Percentiles rank a stretch among this genome's conserved stretches.
Conservation (phyloP, 2,113 vertebrate species). For the Hyaena hyaena region DNA sequence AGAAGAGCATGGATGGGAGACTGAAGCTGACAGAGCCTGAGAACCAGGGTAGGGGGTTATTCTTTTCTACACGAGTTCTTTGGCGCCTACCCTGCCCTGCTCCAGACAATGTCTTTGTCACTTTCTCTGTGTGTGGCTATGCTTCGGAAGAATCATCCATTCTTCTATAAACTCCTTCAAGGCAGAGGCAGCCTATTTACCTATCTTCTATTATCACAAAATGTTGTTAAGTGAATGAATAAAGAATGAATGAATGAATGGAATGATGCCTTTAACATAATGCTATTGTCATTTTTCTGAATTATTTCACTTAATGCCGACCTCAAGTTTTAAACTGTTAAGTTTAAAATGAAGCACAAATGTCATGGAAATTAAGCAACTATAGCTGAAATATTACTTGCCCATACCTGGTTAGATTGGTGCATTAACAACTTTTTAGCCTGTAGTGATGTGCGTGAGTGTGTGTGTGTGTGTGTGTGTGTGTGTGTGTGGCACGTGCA, state of each 20-base stretch:
- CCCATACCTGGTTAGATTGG: neutral
- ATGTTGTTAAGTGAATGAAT: neutral
- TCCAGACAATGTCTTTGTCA: neutral
- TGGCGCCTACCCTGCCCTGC: neutral
- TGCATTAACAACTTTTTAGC: neutral
- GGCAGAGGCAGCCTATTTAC: neutral
- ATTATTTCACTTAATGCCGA: neutral
- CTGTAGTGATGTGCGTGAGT: neutral
- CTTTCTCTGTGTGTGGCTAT: neutral
- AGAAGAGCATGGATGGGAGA: neutral
- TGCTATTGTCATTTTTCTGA: neutral
- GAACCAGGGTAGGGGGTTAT: neutral
- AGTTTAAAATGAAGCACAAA: slow-evolving; percentile 22
- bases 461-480: neutral
- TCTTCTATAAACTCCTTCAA: neutral
- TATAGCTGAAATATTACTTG: neutral
- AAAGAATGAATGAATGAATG: neutral
- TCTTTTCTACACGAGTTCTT: accelerated
- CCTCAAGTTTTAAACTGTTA: neutral
- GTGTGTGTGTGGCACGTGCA: neutral
- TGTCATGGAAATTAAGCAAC: neutral
- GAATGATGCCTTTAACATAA: neutral
- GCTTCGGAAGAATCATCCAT: neutral
- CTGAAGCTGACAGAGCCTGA: neutral
- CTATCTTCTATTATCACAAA: neutral